Conservation (phyloP, 2,888 invertebrate species). For the Quadroppia sp. region DNA sequence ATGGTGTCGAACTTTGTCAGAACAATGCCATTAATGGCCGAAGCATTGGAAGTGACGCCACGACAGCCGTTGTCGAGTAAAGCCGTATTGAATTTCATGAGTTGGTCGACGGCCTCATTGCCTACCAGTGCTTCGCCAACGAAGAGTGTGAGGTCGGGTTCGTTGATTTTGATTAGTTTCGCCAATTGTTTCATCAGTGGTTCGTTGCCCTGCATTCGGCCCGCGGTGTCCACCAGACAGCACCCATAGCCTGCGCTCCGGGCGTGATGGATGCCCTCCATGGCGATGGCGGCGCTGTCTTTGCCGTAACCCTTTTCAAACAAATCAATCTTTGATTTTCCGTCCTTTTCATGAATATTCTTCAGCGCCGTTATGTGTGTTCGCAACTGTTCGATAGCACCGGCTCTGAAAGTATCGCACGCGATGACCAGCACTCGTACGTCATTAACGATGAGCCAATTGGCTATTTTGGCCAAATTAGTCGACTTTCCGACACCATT, state of each 20-base stretch:
- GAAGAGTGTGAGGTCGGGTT: slow-evolving; percentile 96
- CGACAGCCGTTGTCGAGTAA: slow-evolving; percentile 83
- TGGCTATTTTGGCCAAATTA: slow-evolving; percentile 97
- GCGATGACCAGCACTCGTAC: slow-evolving; percentile 94
- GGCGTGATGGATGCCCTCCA: slow-evolving; percentile 87
- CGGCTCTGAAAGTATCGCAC: slow-evolving; percentile 98
- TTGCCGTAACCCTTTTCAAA: slow-evolving; percentile 96
- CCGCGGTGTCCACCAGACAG: slow-evolving; percentile 89
- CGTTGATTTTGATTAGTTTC: slow-evolving; percentile 94
- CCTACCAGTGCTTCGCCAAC: slow-evolving; percentile 99
- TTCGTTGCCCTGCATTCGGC: slow-evolving; percentile 99
- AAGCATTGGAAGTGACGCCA: slow-evolving; percentile 38
- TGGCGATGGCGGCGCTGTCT: slow-evolving; percentile 96
- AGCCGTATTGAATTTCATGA: slow-evolving; percentile 97
- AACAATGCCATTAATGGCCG: slow-evolving; percentile 91
- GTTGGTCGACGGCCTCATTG: slow-evolving; percentile 98
- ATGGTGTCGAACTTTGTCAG: slow-evolving; percentile 99
- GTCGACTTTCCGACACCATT: slow-evolving; percentile 99
- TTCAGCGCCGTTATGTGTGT: slow-evolving; percentile 85
- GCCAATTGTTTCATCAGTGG: slow-evolving; percentile 96
- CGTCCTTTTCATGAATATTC: slow-evolving; percentile 54
- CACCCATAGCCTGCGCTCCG: slow-evolving; percentile 59
- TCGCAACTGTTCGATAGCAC: slow-evolving; percentile 95
- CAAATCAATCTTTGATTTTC: slow-evolving; percentile 70
- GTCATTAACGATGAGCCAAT: slow-evolving; percentile 97